Percentiles rank a stretch among this genome's conserved stretches.
These are phyloP conservation scores for Mormyrus hasselquistii DNA, from an alignment of 2,797 vertebrate species.

Conservation along the genomic window DNA sequence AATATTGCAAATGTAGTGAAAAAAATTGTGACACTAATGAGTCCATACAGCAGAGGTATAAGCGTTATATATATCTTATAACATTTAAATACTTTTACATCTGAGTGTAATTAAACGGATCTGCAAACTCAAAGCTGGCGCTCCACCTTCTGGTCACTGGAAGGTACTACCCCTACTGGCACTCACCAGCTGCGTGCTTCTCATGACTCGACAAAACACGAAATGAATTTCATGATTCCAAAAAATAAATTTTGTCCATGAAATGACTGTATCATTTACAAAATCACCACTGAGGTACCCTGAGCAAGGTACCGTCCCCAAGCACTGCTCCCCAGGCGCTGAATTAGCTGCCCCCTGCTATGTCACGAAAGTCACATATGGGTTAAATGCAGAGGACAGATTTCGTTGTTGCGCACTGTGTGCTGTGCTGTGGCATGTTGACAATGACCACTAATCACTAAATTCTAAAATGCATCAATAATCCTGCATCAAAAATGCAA, in stretches of 20 bases:
- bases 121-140: neutral
- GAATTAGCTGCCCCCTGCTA: too few species aligned
- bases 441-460: too few species aligned
- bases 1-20: neutral
- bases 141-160: neutral
- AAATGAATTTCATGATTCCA: neutral
- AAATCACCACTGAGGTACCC: too few species aligned
- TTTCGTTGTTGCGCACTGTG: too few species aligned
- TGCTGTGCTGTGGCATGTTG: too few species aligned
- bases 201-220: neutral
- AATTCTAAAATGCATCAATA: too few species aligned
- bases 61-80: neutral
- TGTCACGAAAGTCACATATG: too few species aligned
- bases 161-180: neutral
- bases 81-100: neutral
- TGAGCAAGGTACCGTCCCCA: too few species aligned
- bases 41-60: neutral
- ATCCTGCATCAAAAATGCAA: too few species aligned
- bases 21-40: neutral
- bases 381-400: too few species aligned
- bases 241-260: neutral
- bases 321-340: too few species aligned
- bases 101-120: neutral
- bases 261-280: neutral
- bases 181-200: neutral